A percentile compares a stretch with the other conserved stretches of the same genome.
Evolutionary conservation across 2,888 invertebrate genomes (phyloP).

Genomic region (Drosophila longiperda): DNA sequence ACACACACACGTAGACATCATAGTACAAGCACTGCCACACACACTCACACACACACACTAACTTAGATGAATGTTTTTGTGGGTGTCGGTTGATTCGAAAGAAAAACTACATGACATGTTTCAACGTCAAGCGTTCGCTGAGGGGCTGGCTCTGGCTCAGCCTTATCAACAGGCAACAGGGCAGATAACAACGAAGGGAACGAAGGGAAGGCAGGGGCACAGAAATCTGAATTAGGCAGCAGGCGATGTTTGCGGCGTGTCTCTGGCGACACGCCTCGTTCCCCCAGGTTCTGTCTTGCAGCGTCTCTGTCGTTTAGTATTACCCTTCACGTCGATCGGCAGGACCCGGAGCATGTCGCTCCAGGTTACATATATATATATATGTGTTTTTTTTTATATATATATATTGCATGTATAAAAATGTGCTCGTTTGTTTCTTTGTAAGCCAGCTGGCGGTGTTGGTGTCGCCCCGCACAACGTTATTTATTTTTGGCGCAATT

Average conservation of each 20-base stretch:
- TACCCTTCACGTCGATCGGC: slow-evolving; percentile 55
- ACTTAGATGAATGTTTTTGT: slow-evolving; percentile 25
- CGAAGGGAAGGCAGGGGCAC: slow-evolving; percentile 14
- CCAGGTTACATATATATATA: slow-evolving; percentile 11
- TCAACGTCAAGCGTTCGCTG: slow-evolving; percentile 57
- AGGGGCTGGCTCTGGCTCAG: slow-evolving; percentile 10
- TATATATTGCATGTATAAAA: slow-evolving; percentile 9
- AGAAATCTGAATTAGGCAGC: slow-evolving; percentile 59
- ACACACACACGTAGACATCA: neutral
- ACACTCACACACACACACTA: neutral
- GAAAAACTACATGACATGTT: slow-evolving; percentile 69
- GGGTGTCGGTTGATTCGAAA: slow-evolving; percentile 52
- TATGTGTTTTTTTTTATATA: neutral
- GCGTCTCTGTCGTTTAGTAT: slow-evolving; percentile 27
- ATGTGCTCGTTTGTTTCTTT: slow-evolving; percentile 50
- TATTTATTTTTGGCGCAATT: slow-evolving; percentile 73
- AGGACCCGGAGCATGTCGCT: slow-evolving; percentile 44
- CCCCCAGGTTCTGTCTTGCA: neutral
- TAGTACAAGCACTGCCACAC: neutral
- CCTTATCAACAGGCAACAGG: slow-evolving; percentile 66
- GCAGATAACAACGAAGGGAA: slow-evolving; percentile 41
- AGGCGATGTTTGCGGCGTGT: slow-evolving; percentile 14
- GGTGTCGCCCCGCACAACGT: slow-evolving; percentile 55
- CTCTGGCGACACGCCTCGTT: slow-evolving; percentile 15
- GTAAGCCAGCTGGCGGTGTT: slow-evolving; percentile 34